phyloP scores from a whole-genome alignment of 2,888 invertebrate genomes.

The Anthrax anthrax region DNA sequence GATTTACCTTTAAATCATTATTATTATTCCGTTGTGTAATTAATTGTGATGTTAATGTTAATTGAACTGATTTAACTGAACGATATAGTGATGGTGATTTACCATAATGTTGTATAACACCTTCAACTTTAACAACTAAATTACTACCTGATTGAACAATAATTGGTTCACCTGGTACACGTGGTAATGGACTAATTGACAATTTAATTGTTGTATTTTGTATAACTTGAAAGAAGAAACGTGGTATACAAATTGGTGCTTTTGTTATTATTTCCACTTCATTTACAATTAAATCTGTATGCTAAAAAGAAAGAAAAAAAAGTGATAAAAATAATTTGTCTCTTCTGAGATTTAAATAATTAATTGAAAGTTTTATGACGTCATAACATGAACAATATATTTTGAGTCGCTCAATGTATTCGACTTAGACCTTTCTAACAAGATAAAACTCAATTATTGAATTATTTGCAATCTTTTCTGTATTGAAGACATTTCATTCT shows the following conservation, averaged over 20 bases:
- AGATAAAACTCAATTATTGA: no score
- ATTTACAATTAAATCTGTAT: constrained; percentile 43
- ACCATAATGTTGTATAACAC: constrained; percentile 64
- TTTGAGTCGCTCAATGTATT: no score
- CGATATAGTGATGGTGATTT: constrained; percentile 52
- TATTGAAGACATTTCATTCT: no score
- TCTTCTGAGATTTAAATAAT: no score
- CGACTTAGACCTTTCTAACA: no score
- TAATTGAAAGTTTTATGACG: no score
- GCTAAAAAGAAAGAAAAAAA: constrained; percentile 19
- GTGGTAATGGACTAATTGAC: constrained; percentile 66
- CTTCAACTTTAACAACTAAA: constrained; percentile 84
- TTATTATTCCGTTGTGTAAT: constrained; percentile 33
- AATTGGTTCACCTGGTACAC: constrained; percentile 68
- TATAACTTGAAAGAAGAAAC: constrained; percentile 72
- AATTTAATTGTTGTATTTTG: constrained; percentile 71
- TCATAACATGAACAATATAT: no score
- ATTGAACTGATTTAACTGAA: constrained; percentile 53
- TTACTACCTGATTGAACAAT: constrained; percentile 71
- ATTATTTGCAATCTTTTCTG: no score
- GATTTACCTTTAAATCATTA: constrained; percentile 16
- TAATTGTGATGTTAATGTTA: constrained; percentile 52
- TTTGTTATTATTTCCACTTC: constrained; percentile 47
- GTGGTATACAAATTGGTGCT: constrained; percentile 52
- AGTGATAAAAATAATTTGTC: not conserved